Percentiles rank a stretch among this genome's conserved stretches.
Evolutionary conservation across 2,888 invertebrate genomes (phyloP).

Genomic region (Morinoia aosen): DNA sequence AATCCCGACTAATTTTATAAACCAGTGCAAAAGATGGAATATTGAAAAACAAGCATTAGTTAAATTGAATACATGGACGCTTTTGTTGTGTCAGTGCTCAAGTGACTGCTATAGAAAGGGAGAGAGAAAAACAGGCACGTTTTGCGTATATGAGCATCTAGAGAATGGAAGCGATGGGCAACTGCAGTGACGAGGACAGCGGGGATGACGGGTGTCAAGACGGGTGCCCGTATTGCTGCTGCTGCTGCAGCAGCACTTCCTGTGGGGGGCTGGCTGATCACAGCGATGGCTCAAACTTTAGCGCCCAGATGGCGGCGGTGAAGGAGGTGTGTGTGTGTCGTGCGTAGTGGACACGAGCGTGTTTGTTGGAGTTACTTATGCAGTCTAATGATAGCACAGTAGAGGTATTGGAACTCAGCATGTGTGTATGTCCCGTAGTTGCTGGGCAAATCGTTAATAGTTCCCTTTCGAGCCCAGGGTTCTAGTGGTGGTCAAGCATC

Average conservation of each 20-base stretch:
- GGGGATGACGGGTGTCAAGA: constrained; percentile 24
- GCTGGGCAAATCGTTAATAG: too few relatives aligned
- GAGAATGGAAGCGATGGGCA: neutral
- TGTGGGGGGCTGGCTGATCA: neutral
- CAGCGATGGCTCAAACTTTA: constrained; percentile 29
- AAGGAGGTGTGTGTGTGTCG: neutral
- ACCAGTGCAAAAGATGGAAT: neutral
- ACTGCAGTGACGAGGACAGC: constrained; percentile 30
- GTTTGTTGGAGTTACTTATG: too few relatives aligned
- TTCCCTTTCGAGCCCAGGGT: too few relatives aligned
- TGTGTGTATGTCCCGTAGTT: too few relatives aligned
- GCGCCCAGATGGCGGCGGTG: neutral
- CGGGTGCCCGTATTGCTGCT: neutral
- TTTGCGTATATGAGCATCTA: neutral
- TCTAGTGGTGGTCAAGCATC: too few relatives aligned
- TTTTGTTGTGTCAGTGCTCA: neutral
- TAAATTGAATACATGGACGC: neutral
- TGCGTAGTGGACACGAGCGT: neutral
- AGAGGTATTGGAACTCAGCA: too few relatives aligned
- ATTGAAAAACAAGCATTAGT: neutral
- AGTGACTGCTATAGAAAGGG: neutral
- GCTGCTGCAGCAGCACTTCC: neutral
- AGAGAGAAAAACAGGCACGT: neutral
- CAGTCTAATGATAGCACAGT: too few relatives aligned
- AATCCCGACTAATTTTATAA: too few relatives aligned